A percentile compares a stretch with the other conserved stretches of the same genome.
These are phyloP conservation scores for Tinea pellionella DNA, from an alignment of 2,888 invertebrate species.

Conservation along the genomic window DNA sequence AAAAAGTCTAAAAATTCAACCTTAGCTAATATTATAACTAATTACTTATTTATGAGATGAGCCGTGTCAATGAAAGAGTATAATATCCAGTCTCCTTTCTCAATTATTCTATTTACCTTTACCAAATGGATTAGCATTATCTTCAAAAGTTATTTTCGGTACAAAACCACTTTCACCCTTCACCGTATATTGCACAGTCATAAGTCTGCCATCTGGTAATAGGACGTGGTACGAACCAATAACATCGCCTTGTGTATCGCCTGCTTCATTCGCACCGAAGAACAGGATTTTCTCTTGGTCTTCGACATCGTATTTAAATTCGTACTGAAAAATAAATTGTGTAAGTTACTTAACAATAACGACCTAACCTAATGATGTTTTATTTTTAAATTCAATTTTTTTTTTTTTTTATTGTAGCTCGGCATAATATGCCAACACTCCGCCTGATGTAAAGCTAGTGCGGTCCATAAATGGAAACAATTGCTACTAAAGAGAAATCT, in stretches of 20 bases:
- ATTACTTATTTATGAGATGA: neutral
- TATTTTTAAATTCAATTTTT: too few species aligned
- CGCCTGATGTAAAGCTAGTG: too few species aligned
- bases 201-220: slow-evolving; percentile 77
- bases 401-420: too few species aligned
- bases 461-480: too few species aligned
- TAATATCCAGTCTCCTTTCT: neutral
- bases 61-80: neutral
- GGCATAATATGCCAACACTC: too few species aligned
- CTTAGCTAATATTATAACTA: neutral
- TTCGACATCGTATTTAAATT: slow-evolving; percentile 80
- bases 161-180: slow-evolving; percentile 79
- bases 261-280: slow-evolving; percentile 76
- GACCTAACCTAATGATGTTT: too few species aligned
- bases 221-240: slow-evolving; percentile 76
- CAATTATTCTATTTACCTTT: slow-evolving; percentile 38
- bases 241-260: slow-evolving; percentile 73
- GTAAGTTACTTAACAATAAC: too few species aligned
- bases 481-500: too few species aligned
- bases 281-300: slow-evolving; percentile 75
- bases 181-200: slow-evolving; percentile 79
- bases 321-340: slow-evolving; percentile 64
- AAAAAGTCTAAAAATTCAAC: neutral
- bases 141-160: slow-evolving; percentile 74
- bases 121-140: slow-evolving; percentile 70